Conservation (phyloP, 1,140 invertebrate genomes). For the Calephelis nemesis region DNA sequence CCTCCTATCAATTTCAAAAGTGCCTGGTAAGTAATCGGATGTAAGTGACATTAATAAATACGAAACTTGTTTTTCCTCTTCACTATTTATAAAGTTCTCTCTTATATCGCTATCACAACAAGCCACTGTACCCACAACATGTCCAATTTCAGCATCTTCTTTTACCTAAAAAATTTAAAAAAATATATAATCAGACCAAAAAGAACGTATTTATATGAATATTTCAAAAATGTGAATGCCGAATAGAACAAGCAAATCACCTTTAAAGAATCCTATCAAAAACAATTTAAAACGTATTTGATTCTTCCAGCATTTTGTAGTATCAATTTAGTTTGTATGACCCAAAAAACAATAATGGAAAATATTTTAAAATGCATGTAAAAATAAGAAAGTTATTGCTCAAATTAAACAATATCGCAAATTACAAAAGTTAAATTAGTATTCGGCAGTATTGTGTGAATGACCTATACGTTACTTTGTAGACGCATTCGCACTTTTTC, state of each 20-base stretch:
- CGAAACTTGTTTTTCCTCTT: conserved; percentile 86
- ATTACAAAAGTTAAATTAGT: not conserved
- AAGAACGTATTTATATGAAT: no score
- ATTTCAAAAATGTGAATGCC: no score
- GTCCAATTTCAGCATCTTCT: conserved; percentile 88
- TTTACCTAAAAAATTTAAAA: conserved; percentile 81
- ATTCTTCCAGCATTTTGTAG: no score
- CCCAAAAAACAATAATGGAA: not conserved
- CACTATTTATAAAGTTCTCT: conserved; percentile 79
- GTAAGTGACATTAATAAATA: conserved; percentile 88
- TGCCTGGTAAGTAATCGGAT: conserved; percentile 83
- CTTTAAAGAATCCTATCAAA: no score
- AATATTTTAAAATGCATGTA: conserved; percentile 1
- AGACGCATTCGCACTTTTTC: conserved; percentile 8
- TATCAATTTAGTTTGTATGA: no score
- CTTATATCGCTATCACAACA: conserved; percentile 83
- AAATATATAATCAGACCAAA: no score
- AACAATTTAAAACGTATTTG: no score
- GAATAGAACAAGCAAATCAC: no score
- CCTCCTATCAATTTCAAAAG: conserved; percentile 92
- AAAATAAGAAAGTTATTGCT: not conserved
- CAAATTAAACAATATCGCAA: not conserved
- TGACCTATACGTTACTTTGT: conserved; percentile 7
- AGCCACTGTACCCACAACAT: conserved; percentile 88
- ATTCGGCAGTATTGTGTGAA: not conserved